Conservation (phyloP, 2,888 invertebrate species). For the Acronicta alni region DNA sequence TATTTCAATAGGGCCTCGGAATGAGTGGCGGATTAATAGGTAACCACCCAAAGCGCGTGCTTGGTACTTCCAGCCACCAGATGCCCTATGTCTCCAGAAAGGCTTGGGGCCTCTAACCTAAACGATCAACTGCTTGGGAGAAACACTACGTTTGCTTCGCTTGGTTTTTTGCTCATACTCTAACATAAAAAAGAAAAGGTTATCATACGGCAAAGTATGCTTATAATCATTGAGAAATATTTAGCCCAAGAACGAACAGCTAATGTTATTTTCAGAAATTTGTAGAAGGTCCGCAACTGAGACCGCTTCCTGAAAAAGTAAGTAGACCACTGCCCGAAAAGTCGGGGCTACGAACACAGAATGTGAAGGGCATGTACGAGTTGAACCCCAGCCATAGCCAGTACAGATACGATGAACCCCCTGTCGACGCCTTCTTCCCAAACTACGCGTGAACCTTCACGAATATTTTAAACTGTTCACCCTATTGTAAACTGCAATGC, state of each 20-base stretch:
- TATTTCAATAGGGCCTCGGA: conserved; percentile 43
- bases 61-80: conserved; percentile 23
- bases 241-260: conserved; percentile 63
- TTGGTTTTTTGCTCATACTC: conserved; percentile 20
- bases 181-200: conserved; percentile 13
- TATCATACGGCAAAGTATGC: conserved; percentile 14
- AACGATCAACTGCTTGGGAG: conserved; percentile 22
- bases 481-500: conserved; percentile 36
- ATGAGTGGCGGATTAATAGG: conserved; percentile 24
- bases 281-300: conserved; percentile 64
- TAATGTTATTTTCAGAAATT: conserved; percentile 70
- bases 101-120: conserved; percentile 25
- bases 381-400: conserved; percentile 58
- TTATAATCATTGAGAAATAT: conserved; percentile 10
- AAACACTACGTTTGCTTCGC: conserved; percentile 22
- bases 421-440: conserved; percentile 70
- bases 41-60: conserved; percentile 26
- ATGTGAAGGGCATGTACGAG: conserved; percentile 62
- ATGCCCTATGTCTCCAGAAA: conserved; percentile 37
- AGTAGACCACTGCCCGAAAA: conserved; percentile 51
- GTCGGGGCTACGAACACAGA: conserved; percentile 56
- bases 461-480: not conserved
- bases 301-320: conserved; percentile 55
- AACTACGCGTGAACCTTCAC: conserved; percentile 64
- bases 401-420: conserved; percentile 70